A percentile compares a stretch with the other conserved stretches of the same genome.
phyloP scores from a whole-genome alignment of 2,888 invertebrate genomes.

The Nomada ferruginata region DNA sequence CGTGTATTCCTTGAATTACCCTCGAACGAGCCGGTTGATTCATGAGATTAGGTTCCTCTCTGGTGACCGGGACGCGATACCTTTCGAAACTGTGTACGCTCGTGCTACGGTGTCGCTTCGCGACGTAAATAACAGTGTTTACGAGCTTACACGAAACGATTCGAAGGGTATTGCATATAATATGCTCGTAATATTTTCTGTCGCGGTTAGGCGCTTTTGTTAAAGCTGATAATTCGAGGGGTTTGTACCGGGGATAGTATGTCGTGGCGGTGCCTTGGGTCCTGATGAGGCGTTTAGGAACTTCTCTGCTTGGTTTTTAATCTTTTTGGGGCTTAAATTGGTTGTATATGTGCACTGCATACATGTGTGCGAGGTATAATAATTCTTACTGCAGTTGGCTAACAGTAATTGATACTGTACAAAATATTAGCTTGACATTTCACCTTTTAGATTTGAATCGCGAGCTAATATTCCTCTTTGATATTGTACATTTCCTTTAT shows the following conservation, averaged over 20 bases:
- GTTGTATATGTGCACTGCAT: too few species aligned
- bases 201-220: neutral
- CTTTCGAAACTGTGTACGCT: conserved; percentile 3
- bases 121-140: conserved; percentile 44
- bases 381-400: too few species aligned
- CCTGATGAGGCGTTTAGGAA: too few species aligned
- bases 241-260: neutral
- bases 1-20: conserved; percentile 48
- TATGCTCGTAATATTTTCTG: neutral
- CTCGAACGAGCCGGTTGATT: conserved; percentile 47
- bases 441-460: too few species aligned
- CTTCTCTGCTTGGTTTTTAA: too few species aligned
- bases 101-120: conserved; percentile 24
- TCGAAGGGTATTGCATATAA: neutral
- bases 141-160: conserved; percentile 26
- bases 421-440: too few species aligned
- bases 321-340: too few species aligned
- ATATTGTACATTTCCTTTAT: neutral
- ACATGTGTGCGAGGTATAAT: too few species aligned
- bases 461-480: neutral
- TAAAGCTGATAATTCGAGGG: neutral
- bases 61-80: conserved; percentile 1
- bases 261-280: neutral
- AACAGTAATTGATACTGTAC: too few species aligned
- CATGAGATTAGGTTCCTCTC: conserved; percentile 39